Evolutionary conservation across 1,140 invertebrate genomes (phyloP), one percentile per base, ranked within the genome.

Genomic region (Anoplolepis gracilipes): DNA sequence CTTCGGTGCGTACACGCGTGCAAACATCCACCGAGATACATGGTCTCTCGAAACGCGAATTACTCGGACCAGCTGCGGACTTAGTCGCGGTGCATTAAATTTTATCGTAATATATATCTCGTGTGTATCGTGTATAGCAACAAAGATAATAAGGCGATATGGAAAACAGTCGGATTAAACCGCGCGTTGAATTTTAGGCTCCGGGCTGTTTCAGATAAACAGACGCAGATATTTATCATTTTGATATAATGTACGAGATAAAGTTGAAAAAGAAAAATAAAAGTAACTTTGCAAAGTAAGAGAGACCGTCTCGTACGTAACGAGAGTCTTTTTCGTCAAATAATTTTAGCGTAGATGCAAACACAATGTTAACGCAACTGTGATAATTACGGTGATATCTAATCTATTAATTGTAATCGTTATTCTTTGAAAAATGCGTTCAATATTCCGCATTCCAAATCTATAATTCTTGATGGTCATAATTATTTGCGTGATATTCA

Each of bases 81-180:
- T 82, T 73, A 72, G 78, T 19, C 67, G 67, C 67, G 53, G 19
- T 82, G 65, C 67, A 72, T 82, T 82, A 82, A 82, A 82, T 82
- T 82, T 73, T 82, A 82, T 72, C 67, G 65, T 72, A 82, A 82
- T 42, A 33, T 42, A 33, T 59, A 59, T 82, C 36, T 42, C 49
- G 49, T 8, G 36, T 59, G 16, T 70, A 57, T 57, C 36, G 67
- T 5, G 53, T 36, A n/a, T 57, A 82, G 67, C 67, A 82, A 81
- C 65, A 33, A 72, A 61, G 67, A 82, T 82, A 72, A 82, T 46
- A 82, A 82, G 49, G 53, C 67, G 39, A 82, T 82, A 39, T 7
- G 67, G 53, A 46, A 82, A 82, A 73, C 78, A 72, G 78, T 72
- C 8, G 28, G 78, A 73, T 73, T 46, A 72, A 82, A 82, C 25